These are phyloP conservation scores for Hoplodrina ambigua DNA, from an alignment of 2,888 invertebrate genomes.

Conservation along the genomic window DNA sequence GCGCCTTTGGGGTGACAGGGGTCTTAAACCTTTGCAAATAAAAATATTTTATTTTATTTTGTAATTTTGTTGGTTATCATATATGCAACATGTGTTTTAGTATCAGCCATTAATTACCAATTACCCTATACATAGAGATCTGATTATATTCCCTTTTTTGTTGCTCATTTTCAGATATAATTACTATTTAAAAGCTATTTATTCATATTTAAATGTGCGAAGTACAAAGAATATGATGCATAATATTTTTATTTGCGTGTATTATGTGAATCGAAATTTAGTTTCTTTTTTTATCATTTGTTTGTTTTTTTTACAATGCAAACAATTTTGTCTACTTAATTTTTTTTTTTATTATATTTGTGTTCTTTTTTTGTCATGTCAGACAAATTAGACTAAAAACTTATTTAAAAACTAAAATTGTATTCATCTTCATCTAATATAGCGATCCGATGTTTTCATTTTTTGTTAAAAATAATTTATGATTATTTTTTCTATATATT, in stretches of 20 bases:
- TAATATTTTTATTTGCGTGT: conserved; percentile 10
- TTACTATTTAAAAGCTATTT: conserved; percentile 15
- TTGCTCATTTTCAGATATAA: conserved; percentile 13
- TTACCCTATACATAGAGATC: too few relatives aligned
- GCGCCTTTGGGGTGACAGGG: too few relatives aligned
- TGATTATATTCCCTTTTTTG: conserved; percentile 19
- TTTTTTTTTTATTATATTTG: not conserved
- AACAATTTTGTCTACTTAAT: not conserved
- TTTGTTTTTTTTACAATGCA: not conserved
- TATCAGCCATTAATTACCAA: too few relatives aligned
- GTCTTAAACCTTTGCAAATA: too few relatives aligned
- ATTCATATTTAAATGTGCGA: conserved; percentile 19
- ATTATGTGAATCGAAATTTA: not conserved
- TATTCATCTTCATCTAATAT: not conserved
- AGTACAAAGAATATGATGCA: conserved; percentile 43
- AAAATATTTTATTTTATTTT: too few relatives aligned
- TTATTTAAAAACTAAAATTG: not conserved
- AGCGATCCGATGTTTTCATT: conserved; percentile 22
- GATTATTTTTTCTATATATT: conserved; percentile 14
- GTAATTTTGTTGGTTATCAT: too few relatives aligned
- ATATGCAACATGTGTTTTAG: too few relatives aligned
- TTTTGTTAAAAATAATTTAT: conserved; percentile 22
- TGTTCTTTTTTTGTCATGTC: conserved; percentile 44
- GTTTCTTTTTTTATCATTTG: not conserved
- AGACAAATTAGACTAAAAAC: conserved; percentile 32